A percentile compares a stretch with the other conserved stretches of the same genome.
Conservation (phyloP, 2,888 invertebrate species). For the Heliconius charithonia region DNA sequence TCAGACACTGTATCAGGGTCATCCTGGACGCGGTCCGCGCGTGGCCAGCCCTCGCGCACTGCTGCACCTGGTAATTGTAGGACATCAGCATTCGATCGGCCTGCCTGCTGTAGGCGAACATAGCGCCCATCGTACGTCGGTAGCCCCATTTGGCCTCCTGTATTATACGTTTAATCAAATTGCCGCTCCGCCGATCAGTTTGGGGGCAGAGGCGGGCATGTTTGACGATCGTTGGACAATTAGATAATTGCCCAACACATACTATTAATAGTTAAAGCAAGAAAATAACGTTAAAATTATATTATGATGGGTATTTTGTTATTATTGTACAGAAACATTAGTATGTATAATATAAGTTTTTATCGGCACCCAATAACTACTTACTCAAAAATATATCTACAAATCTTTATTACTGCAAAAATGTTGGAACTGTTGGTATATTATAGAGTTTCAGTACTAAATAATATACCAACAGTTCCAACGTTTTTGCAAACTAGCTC, state of each 20-base stretch:
- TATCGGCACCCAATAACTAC: too few relatives aligned
- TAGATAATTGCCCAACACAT: slow-evolving; percentile 1
- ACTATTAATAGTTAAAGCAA: neutral
- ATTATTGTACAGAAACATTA: too few relatives aligned
- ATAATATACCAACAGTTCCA: too few relatives aligned
- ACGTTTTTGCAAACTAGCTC: too few relatives aligned
- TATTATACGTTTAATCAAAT: slow-evolving; percentile 59
- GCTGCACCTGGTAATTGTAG: slow-evolving; percentile 83
- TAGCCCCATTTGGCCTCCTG: slow-evolving; percentile 84
- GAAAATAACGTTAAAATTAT: too few relatives aligned
- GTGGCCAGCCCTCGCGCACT: slow-evolving; percentile 75
- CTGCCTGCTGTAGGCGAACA: slow-evolving; percentile 82
- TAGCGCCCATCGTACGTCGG: slow-evolving; percentile 81
- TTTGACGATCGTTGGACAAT: slow-evolving; percentile 8
- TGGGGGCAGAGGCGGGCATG: neutral
- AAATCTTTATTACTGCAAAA: too few relatives aligned
- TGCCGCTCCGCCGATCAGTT: slow-evolving; percentile 26
- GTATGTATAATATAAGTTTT: too few relatives aligned
- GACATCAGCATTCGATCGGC: slow-evolving; percentile 82
- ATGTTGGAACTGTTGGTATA: too few relatives aligned
- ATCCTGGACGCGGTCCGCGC: slow-evolving; percentile 77
- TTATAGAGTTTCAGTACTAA: too few relatives aligned
- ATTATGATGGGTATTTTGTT: too few relatives aligned
- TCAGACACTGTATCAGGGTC: slow-evolving; percentile 92
- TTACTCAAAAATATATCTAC: too few relatives aligned